phyloP scores from a whole-genome alignment of 2,888 invertebrate genomes.

The Lysandra bellargus region DNA sequence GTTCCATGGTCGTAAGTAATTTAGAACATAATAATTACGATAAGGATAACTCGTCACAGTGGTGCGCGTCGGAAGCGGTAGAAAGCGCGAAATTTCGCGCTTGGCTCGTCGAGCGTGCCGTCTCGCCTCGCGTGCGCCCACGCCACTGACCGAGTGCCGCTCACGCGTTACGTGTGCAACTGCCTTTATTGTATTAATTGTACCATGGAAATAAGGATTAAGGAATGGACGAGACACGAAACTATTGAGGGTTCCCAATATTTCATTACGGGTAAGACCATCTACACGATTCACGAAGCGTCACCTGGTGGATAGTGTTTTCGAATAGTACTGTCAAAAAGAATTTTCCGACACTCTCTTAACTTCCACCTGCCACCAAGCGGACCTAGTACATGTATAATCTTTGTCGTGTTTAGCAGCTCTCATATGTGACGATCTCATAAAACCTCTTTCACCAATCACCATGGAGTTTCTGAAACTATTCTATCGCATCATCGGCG shows the following conservation, averaged over 20 bases:
- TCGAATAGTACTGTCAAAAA: neutral
- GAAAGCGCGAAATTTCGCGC: constrained; percentile 72
- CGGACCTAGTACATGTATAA: too few species aligned
- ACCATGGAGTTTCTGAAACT: neutral
- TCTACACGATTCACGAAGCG: neutral
- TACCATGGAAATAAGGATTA: neutral
- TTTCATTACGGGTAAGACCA: too few species aligned
- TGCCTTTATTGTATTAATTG: constrained; percentile 45
- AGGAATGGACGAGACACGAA: neutral
- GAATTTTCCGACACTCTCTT: too few species aligned
- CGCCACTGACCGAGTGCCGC: constrained; percentile 72
- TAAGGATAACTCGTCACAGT: constrained; percentile 41
- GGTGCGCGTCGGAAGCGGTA: constrained; percentile 49
- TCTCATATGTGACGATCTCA: too few species aligned
- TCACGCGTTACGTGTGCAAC: constrained; percentile 57
- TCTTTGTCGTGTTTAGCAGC: neutral
- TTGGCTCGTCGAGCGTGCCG: constrained; percentile 62
- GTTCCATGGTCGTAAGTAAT: neutral
- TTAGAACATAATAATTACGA: constrained; percentile 35
- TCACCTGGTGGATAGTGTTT: neutral
- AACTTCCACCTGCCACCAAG: neutral
- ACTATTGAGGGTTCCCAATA: neutral
- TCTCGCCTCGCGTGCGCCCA: constrained; percentile 48
- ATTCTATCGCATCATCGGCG: neutral
- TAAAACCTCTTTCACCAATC: too few species aligned